Percentiles rank a stretch among this genome's conserved stretches.
Conservation (phyloP, 2,113 vertebrate species). For the Ceyx melanurus region DNA sequence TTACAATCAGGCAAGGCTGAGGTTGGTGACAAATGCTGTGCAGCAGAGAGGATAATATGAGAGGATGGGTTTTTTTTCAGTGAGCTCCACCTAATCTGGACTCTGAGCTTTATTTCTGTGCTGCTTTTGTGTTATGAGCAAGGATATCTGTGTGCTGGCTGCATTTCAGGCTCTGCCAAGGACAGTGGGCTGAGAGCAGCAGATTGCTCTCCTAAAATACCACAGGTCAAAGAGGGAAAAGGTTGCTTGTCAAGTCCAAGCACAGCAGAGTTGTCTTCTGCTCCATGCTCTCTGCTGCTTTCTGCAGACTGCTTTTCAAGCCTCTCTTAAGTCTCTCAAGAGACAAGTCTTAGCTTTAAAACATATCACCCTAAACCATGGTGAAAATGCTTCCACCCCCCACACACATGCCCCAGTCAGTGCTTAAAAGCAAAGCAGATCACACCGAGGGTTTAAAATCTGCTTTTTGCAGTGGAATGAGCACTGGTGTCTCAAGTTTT, state of each 20-base stretch:
- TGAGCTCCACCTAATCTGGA: neutral
- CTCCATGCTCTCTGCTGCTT: neutral
- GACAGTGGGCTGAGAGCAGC: neutral
- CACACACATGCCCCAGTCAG: neutral
- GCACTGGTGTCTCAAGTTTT: neutral
- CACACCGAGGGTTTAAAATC: neutral
- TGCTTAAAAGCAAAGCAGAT: neutral
- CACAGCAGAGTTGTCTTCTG: neutral
- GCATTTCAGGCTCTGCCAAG: neutral
- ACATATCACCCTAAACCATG: neutral
- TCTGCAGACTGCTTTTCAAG: neutral
- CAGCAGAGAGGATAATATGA: neutral
- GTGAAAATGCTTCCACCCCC: neutral
- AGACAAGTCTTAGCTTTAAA: neutral
- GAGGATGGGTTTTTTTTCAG: neutral
- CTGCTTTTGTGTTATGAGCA: neutral
- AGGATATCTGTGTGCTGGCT: neutral
- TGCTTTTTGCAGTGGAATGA: neutral
- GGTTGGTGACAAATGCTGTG: neutral
- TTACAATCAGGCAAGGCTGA: neutral
- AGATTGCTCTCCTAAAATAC: constrained; percentile 31
- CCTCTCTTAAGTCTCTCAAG: neutral
- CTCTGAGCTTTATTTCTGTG: neutral
- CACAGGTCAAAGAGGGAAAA: constrained; percentile 15
- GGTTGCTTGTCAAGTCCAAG: constrained; percentile 10